Evolutionary conservation across 35 echinoderm and acorn worm species (phyloP).

Genomic region (Lytechinus pictus): DNA sequence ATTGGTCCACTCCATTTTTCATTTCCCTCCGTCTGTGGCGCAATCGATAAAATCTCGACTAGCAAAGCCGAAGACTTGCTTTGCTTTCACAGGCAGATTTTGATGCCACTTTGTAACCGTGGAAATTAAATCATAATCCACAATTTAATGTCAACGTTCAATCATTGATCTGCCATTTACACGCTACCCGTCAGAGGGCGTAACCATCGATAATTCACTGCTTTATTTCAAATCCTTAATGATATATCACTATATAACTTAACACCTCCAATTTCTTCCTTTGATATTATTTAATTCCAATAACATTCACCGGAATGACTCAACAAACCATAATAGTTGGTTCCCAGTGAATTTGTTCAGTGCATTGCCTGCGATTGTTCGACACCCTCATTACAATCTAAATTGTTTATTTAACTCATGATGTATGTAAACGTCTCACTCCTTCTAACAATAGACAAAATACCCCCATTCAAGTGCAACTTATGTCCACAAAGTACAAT

Average conservation of each 20-base stretch:
- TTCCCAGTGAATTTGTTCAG: neutral
- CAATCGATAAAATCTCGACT: constrained; percentile 18
- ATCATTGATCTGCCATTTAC: neutral
- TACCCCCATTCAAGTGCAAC: constrained; percentile 16
- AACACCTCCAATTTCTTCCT: no score
- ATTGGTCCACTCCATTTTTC: constrained; percentile 46
- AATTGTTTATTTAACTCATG: constrained; percentile 7
- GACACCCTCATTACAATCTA: neutral
- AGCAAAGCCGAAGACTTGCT: neutral
- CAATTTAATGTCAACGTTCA: neutral
- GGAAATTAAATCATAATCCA: constrained; percentile 18
- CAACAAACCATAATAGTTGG: neutral
- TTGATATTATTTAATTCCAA: neutral
- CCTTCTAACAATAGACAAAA: neutral
- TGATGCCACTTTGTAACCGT: neutral
- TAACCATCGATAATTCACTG: neutral
- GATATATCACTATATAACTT: no score
- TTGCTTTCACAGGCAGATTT: neutral
- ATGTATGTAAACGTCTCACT: constrained; percentile 11
- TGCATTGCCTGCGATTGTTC: neutral
- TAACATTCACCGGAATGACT: neutral
- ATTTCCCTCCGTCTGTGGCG: constrained; percentile 7
- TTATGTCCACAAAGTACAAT: constrained; percentile 4
- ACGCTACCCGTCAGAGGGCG: neutral
- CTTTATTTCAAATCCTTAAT: no score